Evolutionary conservation across 2,113 vertebrate species (phyloP), one percentile per base, ranked within the genome.

Genomic region (Heptranchias perlo): DNA sequence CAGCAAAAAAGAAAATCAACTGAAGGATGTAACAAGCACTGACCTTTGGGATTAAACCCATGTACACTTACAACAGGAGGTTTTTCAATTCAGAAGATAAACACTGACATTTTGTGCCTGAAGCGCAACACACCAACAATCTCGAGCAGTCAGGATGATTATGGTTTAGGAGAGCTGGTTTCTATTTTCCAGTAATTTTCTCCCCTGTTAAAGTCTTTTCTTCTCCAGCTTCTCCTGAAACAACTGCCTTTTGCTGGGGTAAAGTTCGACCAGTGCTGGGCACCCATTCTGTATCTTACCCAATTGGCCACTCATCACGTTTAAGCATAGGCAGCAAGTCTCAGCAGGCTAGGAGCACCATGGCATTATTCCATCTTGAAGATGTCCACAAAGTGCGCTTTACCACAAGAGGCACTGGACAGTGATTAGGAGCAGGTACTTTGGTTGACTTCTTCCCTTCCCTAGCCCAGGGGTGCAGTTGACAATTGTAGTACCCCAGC

Each of bases 81-180:
- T 28, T 91, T 91, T 91, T 91, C 87, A 58, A 91, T 91, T 54
- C 52, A 35, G 87, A 58, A 58, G 87, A 91, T 58, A 58, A 91
- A 91, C 13, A 35, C 52, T 58, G 87, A n/a, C 49, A 91, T 91
- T 91, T 91, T 54, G 25, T 89, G 28, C 28, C 54, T 54, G 13
- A 35, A 54, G 10, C 49, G 13, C 52, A 91, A 35, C 13, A 49
- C 44, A 54, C 52, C 87, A 35, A 35, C 52, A 91, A 54, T 58
- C 52, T 91, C 87, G 61, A 31, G 52, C 52, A 91, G 31, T 58
- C 87, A 58, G 87, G 52, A 61, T n/a, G 87, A 91, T 58, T 91
- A 54, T 91, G 52, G 52, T 91, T 54, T 47, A 47, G 39, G 13
- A 91, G 10, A 18, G 28, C 13, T 58, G 35, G 31, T 91, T n/a